Evolutionary conservation across 2,797 vertebrate species (phyloP).

Genomic region (Onychomys arenicola): DNA sequence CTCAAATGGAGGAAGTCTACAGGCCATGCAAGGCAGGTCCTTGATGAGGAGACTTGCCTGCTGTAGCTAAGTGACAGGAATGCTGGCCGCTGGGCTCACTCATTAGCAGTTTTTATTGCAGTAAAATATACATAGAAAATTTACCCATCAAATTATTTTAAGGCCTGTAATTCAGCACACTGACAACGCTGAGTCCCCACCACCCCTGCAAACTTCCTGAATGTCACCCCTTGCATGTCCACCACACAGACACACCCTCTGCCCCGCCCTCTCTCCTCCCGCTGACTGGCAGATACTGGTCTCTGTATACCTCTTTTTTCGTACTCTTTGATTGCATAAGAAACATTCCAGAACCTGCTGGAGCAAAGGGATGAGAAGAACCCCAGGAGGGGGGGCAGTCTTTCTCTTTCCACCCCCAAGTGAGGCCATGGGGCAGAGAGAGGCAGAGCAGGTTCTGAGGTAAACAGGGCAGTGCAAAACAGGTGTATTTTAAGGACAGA

Average conservation of each 20-base stretch:
- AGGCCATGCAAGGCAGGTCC: neutral
- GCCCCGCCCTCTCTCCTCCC: neutral
- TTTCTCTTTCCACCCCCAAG: neutral
- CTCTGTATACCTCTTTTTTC: neutral
- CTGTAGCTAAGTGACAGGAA: neutral
- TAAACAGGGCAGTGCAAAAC: too few relatives aligned
- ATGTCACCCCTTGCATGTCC: neutral
- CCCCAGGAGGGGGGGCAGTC: too few relatives aligned
- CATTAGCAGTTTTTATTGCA: neutral
- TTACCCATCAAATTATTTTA: neutral
- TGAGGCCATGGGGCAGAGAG: neutral
- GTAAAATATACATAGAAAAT: neutral
- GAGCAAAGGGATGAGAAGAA: neutral
- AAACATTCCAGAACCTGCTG: neutral
- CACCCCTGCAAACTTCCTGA: neutral
- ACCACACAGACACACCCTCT: neutral
- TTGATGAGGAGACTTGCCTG: neutral
- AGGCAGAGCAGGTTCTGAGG: neutral
- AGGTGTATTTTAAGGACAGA: neutral
- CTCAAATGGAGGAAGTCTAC: neutral
- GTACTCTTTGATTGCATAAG: neutral
- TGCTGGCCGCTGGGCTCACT: neutral
- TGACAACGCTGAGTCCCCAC: fast-evolving
- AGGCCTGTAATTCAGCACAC: neutral
- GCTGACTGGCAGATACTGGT: neutral